A percentile compares a stretch with the other conserved stretches of the same genome.
phyloP scores from a whole-genome alignment of 2,113 vertebrate species.

The Hiodon tergisus region DNA sequence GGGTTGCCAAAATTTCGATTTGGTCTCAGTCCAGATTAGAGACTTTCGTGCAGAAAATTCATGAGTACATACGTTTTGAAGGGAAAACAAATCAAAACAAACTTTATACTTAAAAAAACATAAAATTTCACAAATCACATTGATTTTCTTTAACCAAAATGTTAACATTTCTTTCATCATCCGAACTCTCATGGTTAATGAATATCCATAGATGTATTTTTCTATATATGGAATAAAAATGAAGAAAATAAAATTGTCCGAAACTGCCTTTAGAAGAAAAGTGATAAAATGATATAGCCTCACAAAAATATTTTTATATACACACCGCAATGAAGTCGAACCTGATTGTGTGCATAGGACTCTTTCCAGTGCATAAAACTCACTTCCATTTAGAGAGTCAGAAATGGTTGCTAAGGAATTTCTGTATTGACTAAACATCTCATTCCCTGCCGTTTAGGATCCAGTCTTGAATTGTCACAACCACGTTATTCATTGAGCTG shows the following conservation, averaged over 20 bases:
- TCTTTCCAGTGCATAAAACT: conserved; percentile 40
- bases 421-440: conserved; percentile 45
- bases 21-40: too few species aligned
- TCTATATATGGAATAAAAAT: conserved; percentile 28
- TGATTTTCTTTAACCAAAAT: conserved; percentile 32
- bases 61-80: too few species aligned
- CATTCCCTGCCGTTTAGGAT: conserved; percentile 38
- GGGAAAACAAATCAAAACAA: too few species aligned
- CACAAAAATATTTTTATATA: conserved; percentile 47
- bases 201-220: conserved; percentile 8
- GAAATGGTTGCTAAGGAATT: conserved; percentile 43
- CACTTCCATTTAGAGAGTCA: conserved; percentile 42
- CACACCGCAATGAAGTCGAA: conserved; percentile 35
- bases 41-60: too few species aligned
- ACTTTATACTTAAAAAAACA: conserved; percentile 41
- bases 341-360: conserved; percentile 33
- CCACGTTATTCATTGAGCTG: conserved; percentile 32
- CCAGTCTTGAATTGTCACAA: conserved; percentile 32
- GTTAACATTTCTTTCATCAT: conserved; percentile 15
- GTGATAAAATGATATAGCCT: conserved; percentile 46
- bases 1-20: too few species aligned
- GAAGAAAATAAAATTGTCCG: conserved; percentile 30
- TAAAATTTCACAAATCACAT: conserved; percentile 50
- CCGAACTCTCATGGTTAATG: conserved; percentile 35
- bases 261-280: conserved; percentile 28